Conservation (phyloP, 2,888 invertebrate genomes). For the Leptopilina myrica region DNA sequence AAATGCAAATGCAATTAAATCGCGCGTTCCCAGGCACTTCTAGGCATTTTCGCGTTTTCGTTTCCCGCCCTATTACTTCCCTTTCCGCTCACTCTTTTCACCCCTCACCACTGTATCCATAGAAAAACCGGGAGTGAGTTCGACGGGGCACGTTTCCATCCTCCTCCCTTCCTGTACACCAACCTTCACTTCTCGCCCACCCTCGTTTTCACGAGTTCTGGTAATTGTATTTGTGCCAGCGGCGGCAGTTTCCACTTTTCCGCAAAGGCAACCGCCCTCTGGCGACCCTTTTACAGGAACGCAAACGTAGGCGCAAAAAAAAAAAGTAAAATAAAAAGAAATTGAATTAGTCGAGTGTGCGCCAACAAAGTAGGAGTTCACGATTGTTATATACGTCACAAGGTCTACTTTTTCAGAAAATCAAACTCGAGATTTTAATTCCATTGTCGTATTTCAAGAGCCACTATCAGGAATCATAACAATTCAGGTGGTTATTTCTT, state of each 20-base stretch:
- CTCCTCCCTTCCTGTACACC: neutral
- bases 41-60: slow-evolving; percentile 30
- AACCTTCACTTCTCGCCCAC: neutral
- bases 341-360: slow-evolving; percentile 30
- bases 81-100: neutral
- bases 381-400: slow-evolving; percentile 31
- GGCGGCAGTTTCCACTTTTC: slow-evolving; percentile 36
- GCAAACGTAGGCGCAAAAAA: slow-evolving; percentile 24
- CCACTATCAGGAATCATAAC: neutral
- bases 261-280: slow-evolving; percentile 14
- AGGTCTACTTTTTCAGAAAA: slow-evolving; percentile 21
- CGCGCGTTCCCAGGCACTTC: slow-evolving; percentile 31
- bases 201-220: slow-evolving; percentile 10
- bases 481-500: neutral
- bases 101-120: neutral
- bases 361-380: slow-evolving; percentile 15
- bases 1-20: slow-evolving; percentile 39
- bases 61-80: slow-evolving; percentile 8
- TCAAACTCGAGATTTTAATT: slow-evolving; percentile 26
- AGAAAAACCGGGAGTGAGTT: neutral
- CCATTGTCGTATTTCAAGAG: neutral
- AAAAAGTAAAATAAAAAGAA: slow-evolving; percentile 20
- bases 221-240: slow-evolving; percentile 40
- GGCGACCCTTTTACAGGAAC: slow-evolving; percentile 23
- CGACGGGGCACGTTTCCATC: slow-evolving; percentile 38